Evolutionary conservation across 2,113 vertebrate species (phyloP).

Genomic region (Thymallus thymallus): DNA sequence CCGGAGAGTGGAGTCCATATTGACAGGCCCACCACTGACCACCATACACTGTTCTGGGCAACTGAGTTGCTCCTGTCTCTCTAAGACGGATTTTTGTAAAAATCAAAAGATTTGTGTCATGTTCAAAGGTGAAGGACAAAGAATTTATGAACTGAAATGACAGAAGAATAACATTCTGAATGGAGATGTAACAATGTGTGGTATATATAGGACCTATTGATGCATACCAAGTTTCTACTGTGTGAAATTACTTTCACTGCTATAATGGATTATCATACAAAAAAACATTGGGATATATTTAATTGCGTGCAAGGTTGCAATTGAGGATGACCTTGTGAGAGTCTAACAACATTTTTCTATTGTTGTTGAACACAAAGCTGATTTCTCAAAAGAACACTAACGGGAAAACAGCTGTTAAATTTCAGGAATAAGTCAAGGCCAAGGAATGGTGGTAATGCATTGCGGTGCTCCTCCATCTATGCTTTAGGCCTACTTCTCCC

Average conservation of each 20-base stretch:
- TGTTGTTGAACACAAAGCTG: slow-evolving; percentile 66
- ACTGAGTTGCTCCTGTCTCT: no score
- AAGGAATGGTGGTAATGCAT: slow-evolving; percentile 39
- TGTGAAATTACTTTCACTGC: background rate
- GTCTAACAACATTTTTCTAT: slow-evolving; percentile 52
- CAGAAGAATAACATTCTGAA: background rate
- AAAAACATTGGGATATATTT: slow-evolving; percentile 35
- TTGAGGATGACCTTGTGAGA: slow-evolving; percentile 57
- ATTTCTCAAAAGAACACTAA: slow-evolving; percentile 41
- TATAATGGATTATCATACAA: slow-evolving; percentile 38
- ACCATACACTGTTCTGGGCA: no score
- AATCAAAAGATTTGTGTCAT: background rate
- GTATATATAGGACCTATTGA: background rate
- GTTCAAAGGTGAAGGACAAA: background rate
- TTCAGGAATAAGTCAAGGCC: slow-evolving; percentile 62
- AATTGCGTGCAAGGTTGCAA: slow-evolving; percentile 51
- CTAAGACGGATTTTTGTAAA: background rate
- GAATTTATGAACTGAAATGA: background rate
- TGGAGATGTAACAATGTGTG: background rate
- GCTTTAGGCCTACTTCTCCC: background rate
- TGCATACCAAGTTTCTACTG: background rate
- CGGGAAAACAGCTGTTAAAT: slow-evolving; percentile 45
- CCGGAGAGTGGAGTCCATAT: no score
- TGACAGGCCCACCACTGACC: no score
- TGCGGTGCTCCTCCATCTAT: background rate